Evolutionary conservation across 2,888 invertebrate species (phyloP).

Genomic region (Andrena trimmerana): DNA sequence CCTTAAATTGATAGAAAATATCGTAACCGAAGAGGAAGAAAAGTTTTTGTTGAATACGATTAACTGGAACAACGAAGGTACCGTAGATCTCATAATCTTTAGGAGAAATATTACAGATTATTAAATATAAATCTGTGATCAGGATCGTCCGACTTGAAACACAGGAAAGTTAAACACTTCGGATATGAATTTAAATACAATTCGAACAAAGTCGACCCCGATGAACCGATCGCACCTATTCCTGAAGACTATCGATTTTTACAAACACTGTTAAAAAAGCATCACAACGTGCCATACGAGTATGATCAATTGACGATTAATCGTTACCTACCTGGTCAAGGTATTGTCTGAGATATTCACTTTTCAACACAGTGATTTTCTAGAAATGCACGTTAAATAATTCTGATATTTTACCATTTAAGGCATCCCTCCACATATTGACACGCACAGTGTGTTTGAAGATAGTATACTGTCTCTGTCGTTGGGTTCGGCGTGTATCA

Average conservation of each 20-base stretch:
- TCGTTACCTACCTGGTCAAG: slow-evolving; percentile 94
- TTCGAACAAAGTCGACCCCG: slow-evolving; percentile 93
- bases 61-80: slow-evolving; percentile 85
- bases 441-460: slow-evolving; percentile 97
- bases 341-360: slow-evolving; percentile 81
- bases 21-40: slow-evolving; percentile 91
- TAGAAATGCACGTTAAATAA: neutral
- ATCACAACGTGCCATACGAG: slow-evolving; percentile 83
- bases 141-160: slow-evolving; percentile 87
- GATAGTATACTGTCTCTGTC: slow-evolving; percentile 95
- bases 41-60: slow-evolving; percentile 87
- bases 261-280: slow-evolving; percentile 87
- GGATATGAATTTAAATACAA: slow-evolving; percentile 97
- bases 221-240: slow-evolving; percentile 89
- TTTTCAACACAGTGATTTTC: neutral
- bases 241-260: slow-evolving; percentile 90
- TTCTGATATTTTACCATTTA: slow-evolving; percentile 59
- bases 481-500: slow-evolving; percentile 92
- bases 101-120: neutral
- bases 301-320: slow-evolving; percentile 96
- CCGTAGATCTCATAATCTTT: slow-evolving; percentile 1
- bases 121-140: slow-evolving; percentile 21
- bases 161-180: slow-evolving; percentile 95
- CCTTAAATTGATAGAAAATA: slow-evolving; percentile 89
- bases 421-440: slow-evolving; percentile 98